Conservation (phyloP, 2,888 invertebrate species). For the Drosophila affinis region DNA sequence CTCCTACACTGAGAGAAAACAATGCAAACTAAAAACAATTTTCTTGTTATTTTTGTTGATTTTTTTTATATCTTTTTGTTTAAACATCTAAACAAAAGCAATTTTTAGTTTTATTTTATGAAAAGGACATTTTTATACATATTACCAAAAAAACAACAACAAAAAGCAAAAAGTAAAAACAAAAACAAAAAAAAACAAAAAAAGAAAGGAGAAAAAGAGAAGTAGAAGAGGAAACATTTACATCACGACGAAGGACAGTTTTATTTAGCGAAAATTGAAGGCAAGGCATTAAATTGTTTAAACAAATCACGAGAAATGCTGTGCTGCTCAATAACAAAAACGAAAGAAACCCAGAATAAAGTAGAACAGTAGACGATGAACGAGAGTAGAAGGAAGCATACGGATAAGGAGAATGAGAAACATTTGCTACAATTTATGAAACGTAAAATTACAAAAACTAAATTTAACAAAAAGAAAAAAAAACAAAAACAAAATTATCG, state of each 20-base stretch:
- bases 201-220: constrained; percentile 22
- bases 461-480: constrained; percentile 26
- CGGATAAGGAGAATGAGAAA: constrained; percentile 28
- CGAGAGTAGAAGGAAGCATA: constrained; percentile 33
- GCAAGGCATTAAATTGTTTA: constrained; percentile 68
- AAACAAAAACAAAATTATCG: constrained; percentile 41
- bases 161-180: constrained; percentile 34
- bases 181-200: constrained; percentile 2
- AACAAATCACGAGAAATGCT: constrained; percentile 75
- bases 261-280: constrained; percentile 62
- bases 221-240: constrained; percentile 28
- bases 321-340: constrained; percentile 83
- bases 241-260: constrained; percentile 60
- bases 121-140: constrained; percentile 54
- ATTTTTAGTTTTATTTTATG: constrained; percentile 67
- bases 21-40: constrained; percentile 48
- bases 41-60: constrained; percentile 70
- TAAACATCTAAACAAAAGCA: constrained; percentile 53
- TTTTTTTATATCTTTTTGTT: constrained; percentile 52
- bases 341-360: constrained; percentile 44
- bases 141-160: constrained; percentile 56
- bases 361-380: constrained; percentile 39
- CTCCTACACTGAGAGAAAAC: constrained; percentile 35
- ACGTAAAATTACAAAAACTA: constrained; percentile 44
- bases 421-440: constrained; percentile 67